Base-by-base conservation (phyloP, 2,888 invertebrate species). In the Epinotia brunnichana region DNA sequence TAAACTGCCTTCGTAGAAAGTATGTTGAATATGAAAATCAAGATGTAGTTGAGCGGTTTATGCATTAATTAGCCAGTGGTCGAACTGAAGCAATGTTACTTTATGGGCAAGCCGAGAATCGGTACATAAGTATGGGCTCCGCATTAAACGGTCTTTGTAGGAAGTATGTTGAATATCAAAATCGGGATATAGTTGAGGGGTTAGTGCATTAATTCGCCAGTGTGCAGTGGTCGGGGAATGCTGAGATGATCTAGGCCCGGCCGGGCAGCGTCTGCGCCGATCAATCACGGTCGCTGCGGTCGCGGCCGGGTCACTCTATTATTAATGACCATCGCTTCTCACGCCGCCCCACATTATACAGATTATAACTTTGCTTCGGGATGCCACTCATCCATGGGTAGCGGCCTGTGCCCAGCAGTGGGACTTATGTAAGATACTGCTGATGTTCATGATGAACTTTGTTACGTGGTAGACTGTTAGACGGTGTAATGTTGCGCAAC, bases 261-360 rank as follows among this genome's bases (percentile, higher is more conserved):
- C 53, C 29, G 29, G 69, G 69, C 61, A 63, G 64, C 66, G 76
- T 66, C 75, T 76, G 75, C 76, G 75, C 81, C 82, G 76, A 85
- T 84, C 84, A 82, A 85, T 85, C 85, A 83, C 77, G 78, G 74
- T 78, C 77, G 76, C 76, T 75, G 75, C 76, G 76, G 77, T 75
- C 73, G 75, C 70, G 75, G 76, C 60, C 75, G 74, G 74, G 76
- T 71, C 70, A 76, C 75, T 75, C 75, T 75, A 74, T 78, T 78
- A 80, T 78, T 78, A 78, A 78, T 78, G 78, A 74, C 73, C 72
- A 66, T 67, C 69, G 71, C 69, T 72, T 70, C 73, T 74, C 74
- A 70, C 77, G 74, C 74, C 73, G 69, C 54, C 69, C 62, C 77
- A 63, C 73, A 73, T 51, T 63, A 73, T 68, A 73, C 69, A 73